These are phyloP conservation scores for Galeopterus variegatus DNA, from an alignment of 2,113 vertebrate genomes.

Conservation along the genomic window DNA sequence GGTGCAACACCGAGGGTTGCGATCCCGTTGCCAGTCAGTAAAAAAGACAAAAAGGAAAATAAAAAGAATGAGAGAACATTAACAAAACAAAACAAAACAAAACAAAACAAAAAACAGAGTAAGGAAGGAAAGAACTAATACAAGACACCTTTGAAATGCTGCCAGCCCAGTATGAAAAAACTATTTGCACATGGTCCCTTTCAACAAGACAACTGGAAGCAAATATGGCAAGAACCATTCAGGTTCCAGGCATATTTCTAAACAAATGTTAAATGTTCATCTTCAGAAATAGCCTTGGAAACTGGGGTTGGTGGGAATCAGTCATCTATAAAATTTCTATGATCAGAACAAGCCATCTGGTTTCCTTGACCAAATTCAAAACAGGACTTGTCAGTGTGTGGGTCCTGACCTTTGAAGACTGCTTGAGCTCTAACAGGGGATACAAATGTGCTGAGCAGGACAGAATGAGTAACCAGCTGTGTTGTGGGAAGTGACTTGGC, in stretches of 20 bases:
- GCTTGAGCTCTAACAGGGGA: neutral
- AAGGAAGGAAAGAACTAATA: conserved; percentile 1
- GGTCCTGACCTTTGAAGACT: neutral
- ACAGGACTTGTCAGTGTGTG: neutral
- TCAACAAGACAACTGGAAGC: conserved; percentile 3
- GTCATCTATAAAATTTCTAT: conserved; percentile 13
- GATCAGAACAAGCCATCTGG: conserved; percentile 27
- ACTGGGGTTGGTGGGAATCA: neutral
- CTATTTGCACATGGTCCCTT: neutral
- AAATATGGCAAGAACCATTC: neutral
- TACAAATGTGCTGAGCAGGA: neutral
- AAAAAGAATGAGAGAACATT: neutral
- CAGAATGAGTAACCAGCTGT: neutral
- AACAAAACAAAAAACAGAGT: neutral
- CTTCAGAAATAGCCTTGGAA: conserved; percentile 38
- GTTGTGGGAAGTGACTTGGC: neutral
- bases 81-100: no score
- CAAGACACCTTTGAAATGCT: neutral
- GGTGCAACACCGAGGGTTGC: no score
- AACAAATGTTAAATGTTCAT: conserved; percentile 1
- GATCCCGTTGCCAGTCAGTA: no score
- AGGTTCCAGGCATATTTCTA: neutral
- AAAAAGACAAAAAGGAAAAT: no score
- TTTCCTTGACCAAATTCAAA: conserved; percentile 55
- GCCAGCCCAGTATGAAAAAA: neutral